These are phyloP conservation scores for Chrosomus eos DNA, from an alignment of 2,797 vertebrate species.

Conservation along the genomic window DNA sequence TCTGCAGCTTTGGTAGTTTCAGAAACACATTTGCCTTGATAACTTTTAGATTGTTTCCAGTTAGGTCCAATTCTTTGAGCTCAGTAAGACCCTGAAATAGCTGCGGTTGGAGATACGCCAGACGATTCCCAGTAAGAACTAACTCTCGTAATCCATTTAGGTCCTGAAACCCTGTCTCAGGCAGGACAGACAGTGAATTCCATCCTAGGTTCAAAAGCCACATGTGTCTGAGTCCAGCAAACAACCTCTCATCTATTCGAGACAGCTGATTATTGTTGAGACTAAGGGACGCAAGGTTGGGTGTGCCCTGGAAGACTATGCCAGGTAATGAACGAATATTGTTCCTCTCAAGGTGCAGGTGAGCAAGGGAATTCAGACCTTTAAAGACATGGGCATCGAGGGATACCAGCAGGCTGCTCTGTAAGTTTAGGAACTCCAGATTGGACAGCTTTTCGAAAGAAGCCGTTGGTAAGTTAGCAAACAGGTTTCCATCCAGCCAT, in stretches of 20 bases:
- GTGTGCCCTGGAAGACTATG: conserved; percentile 84
- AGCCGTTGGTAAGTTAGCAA: conserved; percentile 77
- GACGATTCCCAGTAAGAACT: conserved; percentile 89
- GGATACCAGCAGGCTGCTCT: conserved; percentile 81
- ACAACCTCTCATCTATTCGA: conserved; percentile 89
- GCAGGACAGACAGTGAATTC: conserved; percentile 90
- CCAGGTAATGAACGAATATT: conserved; percentile 78
- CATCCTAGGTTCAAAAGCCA: conserved; percentile 95
- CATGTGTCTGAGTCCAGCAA: conserved; percentile 87
- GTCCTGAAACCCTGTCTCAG: conserved; percentile 86
- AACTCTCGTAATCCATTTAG: conserved; percentile 87
- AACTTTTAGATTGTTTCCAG: conserved; percentile 86
- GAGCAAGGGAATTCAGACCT: conserved; percentile 82
- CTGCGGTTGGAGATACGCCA: conserved; percentile 90
- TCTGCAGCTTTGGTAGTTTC: conserved; percentile 90
- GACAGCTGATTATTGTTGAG: conserved; percentile 89
- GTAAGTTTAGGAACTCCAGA: conserved; percentile 92
- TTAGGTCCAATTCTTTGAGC: conserved; percentile 92
- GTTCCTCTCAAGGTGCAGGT: conserved; percentile 92
- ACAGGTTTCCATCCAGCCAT: conserved; percentile 92
- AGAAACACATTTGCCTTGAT: conserved; percentile 90
- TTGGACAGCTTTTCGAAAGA: conserved; percentile 84
- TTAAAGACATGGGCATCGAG: conserved; percentile 87
- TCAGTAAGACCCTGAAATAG: conserved; percentile 89
- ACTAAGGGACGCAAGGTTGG: conserved; percentile 87